Base-by-base conservation (phyloP, 2,797 vertebrate species). In the Prionace glauca region DNA sequence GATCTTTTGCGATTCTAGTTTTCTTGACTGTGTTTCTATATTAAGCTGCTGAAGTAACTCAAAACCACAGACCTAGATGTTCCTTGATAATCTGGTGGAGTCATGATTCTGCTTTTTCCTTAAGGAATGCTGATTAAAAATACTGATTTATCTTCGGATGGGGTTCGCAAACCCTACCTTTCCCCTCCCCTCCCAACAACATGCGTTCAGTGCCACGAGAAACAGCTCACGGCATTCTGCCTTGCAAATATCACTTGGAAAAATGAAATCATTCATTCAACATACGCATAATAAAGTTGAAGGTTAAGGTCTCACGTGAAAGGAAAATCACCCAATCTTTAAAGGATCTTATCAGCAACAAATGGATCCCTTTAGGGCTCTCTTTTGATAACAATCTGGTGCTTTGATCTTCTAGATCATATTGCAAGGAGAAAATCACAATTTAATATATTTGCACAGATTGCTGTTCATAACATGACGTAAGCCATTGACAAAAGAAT, bases 21-120 rank as follows among this genome's bases (percentile, higher is more conserved):
- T 50, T 94, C 69, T 74, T 74, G 69, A 29, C 41, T 74, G 10
- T 71, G 29, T 94, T 29, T 95, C 29, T 95, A 77, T 77, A 77
- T 95, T 95, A 74, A 32, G 24, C 41, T 41, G 45, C 50, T 95
- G 93, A n/a, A 94, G 67, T 94, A 69, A 67, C 36, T 94, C 67
- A 72, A 72, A 69, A 71, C 36, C 91, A 69, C 65, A 93, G n/a
- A 36, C 92, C 29, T 45, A 71, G 92, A 71, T 94, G 14, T 29
- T 32, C 14, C 71, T 95, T 56, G n/a, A 77, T 77, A 60, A 41
- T 45, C 41, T 22, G 45, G 45, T 29, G 93, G 45, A 95, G 69
- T 77, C 45, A 50, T 77, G 29, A 74, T 77, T 77, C 93, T 74
- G 45, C 26, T 69, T 95, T 77, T 74, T 95, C 50, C 50, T 60